phyloP scores from a whole-genome alignment of 2,113 vertebrate genomes.

The Solea senegalensis region DNA sequence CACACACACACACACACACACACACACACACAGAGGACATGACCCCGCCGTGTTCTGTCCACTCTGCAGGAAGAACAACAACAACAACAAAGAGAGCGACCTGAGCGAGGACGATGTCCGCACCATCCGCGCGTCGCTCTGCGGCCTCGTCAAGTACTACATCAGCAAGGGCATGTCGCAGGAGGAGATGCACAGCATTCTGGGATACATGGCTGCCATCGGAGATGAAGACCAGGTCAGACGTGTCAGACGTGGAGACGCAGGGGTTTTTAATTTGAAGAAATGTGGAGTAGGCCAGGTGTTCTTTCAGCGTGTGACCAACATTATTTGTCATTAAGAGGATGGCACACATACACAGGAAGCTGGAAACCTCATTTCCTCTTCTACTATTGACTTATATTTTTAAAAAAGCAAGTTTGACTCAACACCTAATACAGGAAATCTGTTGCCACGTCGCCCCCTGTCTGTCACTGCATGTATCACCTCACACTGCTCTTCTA shows the following conservation, averaged over 20 bases:
- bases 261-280: not conserved
- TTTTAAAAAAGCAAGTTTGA: too few species aligned
- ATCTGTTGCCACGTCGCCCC: not conserved
- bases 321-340: slow-evolving; percentile 11
- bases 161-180: slow-evolving; percentile 93
- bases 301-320: slow-evolving; percentile 28
- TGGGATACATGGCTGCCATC: slow-evolving; percentile 92
- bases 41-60: not conserved
- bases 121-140: slow-evolving; percentile 90
- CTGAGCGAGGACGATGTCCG: slow-evolving; percentile 89
- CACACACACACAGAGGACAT: not conserved
- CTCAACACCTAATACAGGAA: not conserved
- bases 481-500: slow-evolving; percentile 18
- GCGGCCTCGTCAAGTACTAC: slow-evolving; percentile 94
- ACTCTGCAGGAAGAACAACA: slow-evolving; percentile 61
- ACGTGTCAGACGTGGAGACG: not conserved
- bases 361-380: slow-evolving; percentile 18
- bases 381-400: too few species aligned
- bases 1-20: too few species aligned
- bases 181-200: slow-evolving; percentile 94
- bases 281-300: slow-evolving; percentile 41
- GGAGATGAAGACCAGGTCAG: slow-evolving; percentile 94
- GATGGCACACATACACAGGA: slow-evolving; percentile 27
- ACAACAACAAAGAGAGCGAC: slow-evolving; percentile 80
- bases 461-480: slow-evolving; percentile 28